These are phyloP conservation scores for Pollimyrus isidori DNA, from an alignment of 2,113 vertebrate species.

Conservation along the genomic window DNA sequence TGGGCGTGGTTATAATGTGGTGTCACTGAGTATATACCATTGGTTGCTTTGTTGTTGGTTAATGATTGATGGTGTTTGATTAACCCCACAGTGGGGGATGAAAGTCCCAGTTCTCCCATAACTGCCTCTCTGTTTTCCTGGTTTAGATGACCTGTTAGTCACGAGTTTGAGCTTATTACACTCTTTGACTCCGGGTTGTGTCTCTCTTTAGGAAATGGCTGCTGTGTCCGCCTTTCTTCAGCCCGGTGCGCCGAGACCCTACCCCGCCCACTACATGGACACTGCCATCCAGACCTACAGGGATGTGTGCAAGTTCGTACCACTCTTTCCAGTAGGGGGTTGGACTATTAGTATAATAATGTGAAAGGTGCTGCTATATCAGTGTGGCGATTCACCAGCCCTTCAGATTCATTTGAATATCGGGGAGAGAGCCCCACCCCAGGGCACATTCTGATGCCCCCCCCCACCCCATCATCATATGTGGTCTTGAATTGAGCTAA, in stretches of 20 bases:
- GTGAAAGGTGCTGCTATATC: neutral
- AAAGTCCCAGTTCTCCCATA: neutral
- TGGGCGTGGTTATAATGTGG: neutral
- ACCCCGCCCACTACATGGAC: slow-evolving; percentile 97
- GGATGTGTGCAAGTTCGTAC: slow-evolving; percentile 90
- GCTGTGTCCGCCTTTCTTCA: slow-evolving; percentile 93
- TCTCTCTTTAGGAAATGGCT: slow-evolving; percentile 82
- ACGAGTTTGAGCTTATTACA: neutral
- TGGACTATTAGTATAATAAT: neutral
- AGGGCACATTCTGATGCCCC: neutral
- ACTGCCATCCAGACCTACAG: slow-evolving; percentile 93
- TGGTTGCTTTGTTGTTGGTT: slow-evolving; percentile 17
- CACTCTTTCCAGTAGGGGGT: neutral
- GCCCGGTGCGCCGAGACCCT: slow-evolving; percentile 78
- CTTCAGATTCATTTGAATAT: neutral
- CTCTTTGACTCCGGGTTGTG: neutral
- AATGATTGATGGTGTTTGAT: neutral
- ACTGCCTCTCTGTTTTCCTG: neutral
- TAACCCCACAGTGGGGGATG: neutral
- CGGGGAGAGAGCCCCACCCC: neutral
- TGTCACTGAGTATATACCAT: neutral
- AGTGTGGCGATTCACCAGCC: neutral
- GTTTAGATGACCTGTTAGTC: neutral
- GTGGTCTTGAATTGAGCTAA: neutral
- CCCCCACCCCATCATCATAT: neutral